A percentile compares a stretch with the other conserved stretches of the same genome.
These are phyloP conservation scores for Drosophila longiperda DNA, from an alignment of 2,888 invertebrate species.

Conservation along the genomic window DNA sequence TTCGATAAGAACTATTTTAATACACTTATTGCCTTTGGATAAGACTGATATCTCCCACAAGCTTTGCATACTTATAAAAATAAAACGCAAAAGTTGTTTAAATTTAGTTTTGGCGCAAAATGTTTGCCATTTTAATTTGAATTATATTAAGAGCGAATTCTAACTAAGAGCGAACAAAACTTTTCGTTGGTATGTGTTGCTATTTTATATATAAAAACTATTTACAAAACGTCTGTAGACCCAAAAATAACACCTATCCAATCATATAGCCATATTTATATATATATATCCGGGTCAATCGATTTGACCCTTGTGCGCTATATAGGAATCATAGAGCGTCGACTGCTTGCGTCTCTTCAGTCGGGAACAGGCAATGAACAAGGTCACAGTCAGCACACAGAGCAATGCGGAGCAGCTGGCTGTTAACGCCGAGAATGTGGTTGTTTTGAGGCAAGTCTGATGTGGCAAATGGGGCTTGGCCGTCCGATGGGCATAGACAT, in stretches of 20 bases:
- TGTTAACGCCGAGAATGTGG: slow-evolving; percentile 89
- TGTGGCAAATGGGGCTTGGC: slow-evolving; percentile 53
- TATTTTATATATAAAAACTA: slow-evolving; percentile 53
- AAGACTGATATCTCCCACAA: too few species aligned
- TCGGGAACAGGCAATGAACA: slow-evolving; percentile 91
- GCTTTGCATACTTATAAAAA: too few species aligned
- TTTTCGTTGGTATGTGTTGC: slow-evolving; percentile 51
- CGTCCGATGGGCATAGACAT: slow-evolving; percentile 67
- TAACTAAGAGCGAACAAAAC: slow-evolving; percentile 58
- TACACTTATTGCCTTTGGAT: too few species aligned
- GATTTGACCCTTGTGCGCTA: slow-evolving; percentile 88
- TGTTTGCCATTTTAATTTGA: slow-evolving; percentile 18
- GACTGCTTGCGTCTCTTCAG: slow-evolving; percentile 87
- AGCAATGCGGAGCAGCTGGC: slow-evolving; percentile 89
- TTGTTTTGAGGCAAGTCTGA: slow-evolving; percentile 88
- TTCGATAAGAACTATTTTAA: background rate
- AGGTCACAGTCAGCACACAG: slow-evolving; percentile 89
- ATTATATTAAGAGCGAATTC: slow-evolving; percentile 44
- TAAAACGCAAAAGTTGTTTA: background rate
- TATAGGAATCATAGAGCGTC: slow-evolving; percentile 86
- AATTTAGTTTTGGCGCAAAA: slow-evolving; percentile 9
- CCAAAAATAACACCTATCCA: slow-evolving; percentile 18
- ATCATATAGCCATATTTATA: slow-evolving; percentile 2
- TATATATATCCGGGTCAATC: slow-evolving; percentile 68
- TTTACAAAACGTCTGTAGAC: slow-evolving; percentile 58